phyloP scores from a whole-genome alignment of 2,888 invertebrate genomes.

The Rhamphomyia laevipes region DNA sequence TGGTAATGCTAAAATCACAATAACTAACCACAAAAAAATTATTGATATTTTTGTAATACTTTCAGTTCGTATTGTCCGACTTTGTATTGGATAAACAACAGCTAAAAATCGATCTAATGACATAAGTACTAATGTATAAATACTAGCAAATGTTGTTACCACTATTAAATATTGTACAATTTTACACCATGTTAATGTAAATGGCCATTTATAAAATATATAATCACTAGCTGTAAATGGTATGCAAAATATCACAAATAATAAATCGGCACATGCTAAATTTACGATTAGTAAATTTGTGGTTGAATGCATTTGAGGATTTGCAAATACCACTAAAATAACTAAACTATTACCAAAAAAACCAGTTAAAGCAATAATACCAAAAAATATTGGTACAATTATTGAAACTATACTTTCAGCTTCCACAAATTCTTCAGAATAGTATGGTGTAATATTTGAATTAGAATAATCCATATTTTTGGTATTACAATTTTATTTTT shows the following conservation, averaged over 20 bases:
- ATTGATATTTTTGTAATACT: constrained; percentile 67
- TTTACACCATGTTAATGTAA: constrained; percentile 79
- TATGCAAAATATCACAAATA: constrained; percentile 86
- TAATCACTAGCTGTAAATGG: constrained; percentile 88
- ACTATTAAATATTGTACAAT: constrained; percentile 82
- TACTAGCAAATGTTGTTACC: constrained; percentile 82
- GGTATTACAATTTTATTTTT: no score
- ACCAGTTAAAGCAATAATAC: constrained; percentile 72
- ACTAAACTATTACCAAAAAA: constrained; percentile 80
- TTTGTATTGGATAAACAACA: constrained; percentile 82
- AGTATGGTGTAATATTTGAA: neutral
- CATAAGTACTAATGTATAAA: constrained; percentile 89
- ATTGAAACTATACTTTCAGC: constrained; percentile 48
- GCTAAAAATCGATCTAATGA: constrained; percentile 83
- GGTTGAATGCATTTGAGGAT: constrained; percentile 84
- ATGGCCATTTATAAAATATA: constrained; percentile 74
- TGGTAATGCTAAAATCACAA: constrained; percentile 58
- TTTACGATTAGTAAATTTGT: constrained; percentile 89
- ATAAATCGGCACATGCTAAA: constrained; percentile 75
- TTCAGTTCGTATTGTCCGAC: constrained; percentile 71
- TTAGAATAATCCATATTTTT: neutral
- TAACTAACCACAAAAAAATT: constrained; percentile 63
- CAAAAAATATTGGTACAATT: constrained; percentile 70
- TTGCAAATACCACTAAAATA: constrained; percentile 73
- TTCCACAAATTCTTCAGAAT: constrained; percentile 11